Base-by-base conservation (phyloP, 2,113 vertebrate species). In the Microcebus lehilahytsara region DNA sequence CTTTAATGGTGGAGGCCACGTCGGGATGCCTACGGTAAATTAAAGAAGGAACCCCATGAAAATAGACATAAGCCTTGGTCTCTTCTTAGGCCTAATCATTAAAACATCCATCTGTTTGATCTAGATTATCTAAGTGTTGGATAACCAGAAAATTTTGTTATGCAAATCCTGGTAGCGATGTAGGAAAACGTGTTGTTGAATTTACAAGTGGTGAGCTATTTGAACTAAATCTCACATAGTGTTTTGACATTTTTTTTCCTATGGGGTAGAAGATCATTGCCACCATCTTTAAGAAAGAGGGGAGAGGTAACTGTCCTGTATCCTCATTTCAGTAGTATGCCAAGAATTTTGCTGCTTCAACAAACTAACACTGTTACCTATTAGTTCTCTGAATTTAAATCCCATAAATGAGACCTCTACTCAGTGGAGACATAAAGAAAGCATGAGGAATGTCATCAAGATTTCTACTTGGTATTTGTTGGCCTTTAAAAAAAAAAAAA, bases 391-490 rank as follows among this genome's bases (percentile, higher is more conserved):
- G 67, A 89, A 88, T 51, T 94, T 88, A 75, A 74, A 85, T 71
- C 64, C 86, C 53, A 90, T 84, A 83, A 84, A 69, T 95, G 37
- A 96, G 80, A 97, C 46, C 22, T 85, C 60, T 95, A 64, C 25
- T 80, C 58, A 56, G 80, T 97, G 66, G 78, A 93, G 25, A 93
- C 64, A 89, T 5, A 89, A 75, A 51, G 42, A 81, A 85, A 92
- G 34, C 74, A 85, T 74, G 32, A 92, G 84, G 46, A 94, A 93
- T 71, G 49, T 75, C 58, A 96, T 84, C 42, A 94, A 86, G 62
- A 95, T 77, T 85, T 72, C 89, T 93, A 96, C 42, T 91, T 84
- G 72, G 91, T 60, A 88, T 89, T 89, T 42, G 58, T 22, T 93
- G 84, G 92, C 62, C 71, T 97, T 91, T 53, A 20, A 93, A 88